A percentile compares a stretch with the other conserved stretches of the same genome.
Conservation (phyloP, 2,888 invertebrate genomes). For the Drosophila barbarae region DNA sequence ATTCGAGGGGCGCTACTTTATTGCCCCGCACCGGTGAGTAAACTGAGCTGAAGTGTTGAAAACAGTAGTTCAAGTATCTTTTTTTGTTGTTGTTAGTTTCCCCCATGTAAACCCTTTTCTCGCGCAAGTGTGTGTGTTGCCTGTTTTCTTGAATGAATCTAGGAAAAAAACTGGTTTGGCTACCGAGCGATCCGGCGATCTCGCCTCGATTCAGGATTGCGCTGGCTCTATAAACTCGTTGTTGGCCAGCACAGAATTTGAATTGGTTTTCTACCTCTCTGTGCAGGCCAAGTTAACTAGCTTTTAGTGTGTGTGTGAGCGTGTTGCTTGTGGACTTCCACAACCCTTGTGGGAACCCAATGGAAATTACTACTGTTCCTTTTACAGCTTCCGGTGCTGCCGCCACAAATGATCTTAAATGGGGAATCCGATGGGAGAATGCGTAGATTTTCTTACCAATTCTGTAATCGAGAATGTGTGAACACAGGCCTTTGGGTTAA, state of each 20-base stretch:
- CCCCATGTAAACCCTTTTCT: slow-evolving; percentile 35
- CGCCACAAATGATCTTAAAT: slow-evolving; percentile 39
- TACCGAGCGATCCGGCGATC: slow-evolving; percentile 43
- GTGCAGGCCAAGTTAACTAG: slow-evolving; percentile 28
- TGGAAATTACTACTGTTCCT: slow-evolving; percentile 68
- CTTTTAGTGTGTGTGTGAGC: slow-evolving; percentile 7
- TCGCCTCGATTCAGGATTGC: slow-evolving; percentile 58
- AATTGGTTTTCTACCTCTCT: slow-evolving; percentile 35
- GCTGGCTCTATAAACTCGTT: slow-evolving; percentile 49
- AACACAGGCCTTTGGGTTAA: slow-evolving; percentile 23
- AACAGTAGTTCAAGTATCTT: slow-evolving; percentile 72
- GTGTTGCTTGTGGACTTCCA: slow-evolving; percentile 29
- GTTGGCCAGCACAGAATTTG: slow-evolving; percentile 38
- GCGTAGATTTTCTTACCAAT: slow-evolving; percentile 4
- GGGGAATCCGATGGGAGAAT: background rate
- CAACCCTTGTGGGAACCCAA: slow-evolving; percentile 56
- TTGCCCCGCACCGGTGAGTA: slow-evolving; percentile 69
- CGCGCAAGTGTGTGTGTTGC: slow-evolving; percentile 48
- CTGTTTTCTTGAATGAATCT: slow-evolving; percentile 72
- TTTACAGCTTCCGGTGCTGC: slow-evolving; percentile 69
- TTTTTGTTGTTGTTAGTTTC: slow-evolving; percentile 44
- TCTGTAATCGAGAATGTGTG: slow-evolving; percentile 50
- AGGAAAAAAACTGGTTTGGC: slow-evolving; percentile 67
- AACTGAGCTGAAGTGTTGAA: slow-evolving; percentile 68
- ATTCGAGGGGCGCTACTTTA: slow-evolving; percentile 69